These are phyloP conservation scores for Egretta garzetta DNA, from an alignment of 2,113 vertebrate genomes.

Conservation along the genomic window DNA sequence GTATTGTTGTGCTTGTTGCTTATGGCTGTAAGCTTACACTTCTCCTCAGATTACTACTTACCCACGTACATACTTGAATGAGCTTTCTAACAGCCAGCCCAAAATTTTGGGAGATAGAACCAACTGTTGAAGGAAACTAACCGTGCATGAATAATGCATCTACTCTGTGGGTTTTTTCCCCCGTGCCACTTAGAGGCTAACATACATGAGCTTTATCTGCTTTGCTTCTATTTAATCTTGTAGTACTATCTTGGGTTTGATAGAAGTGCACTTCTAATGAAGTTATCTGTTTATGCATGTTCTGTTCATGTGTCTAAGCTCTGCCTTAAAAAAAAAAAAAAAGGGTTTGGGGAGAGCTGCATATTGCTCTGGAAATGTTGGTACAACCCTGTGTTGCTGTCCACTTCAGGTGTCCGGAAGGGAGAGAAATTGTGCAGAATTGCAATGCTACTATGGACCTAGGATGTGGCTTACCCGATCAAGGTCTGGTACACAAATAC, in stretches of 20 bases:
- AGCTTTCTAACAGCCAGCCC: neutral
- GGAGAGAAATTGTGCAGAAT: neutral
- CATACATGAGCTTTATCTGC: neutral
- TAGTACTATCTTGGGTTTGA: neutral
- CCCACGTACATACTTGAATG: fast-evolving
- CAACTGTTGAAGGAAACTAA: neutral
- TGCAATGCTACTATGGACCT: neutral
- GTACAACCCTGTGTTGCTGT: neutral
- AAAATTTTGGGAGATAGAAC: neutral
- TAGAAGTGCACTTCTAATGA: neutral
- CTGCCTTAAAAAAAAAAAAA: neutral
- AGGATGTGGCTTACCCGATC: neutral
- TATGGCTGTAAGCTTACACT: neutral
- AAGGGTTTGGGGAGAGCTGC: neutral
- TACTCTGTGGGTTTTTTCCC: neutral
- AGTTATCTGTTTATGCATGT: neutral
- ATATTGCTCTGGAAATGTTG: neutral
- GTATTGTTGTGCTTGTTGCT: neutral
- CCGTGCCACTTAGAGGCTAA: neutral
- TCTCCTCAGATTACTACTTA: neutral
- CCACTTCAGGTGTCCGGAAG: neutral
- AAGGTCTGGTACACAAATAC: neutral
- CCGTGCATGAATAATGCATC: neutral
- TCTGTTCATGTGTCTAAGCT: neutral
- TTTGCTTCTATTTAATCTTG: neutral